Evolutionary conservation across 2,113 vertebrate species (phyloP).

Genomic region (Ovis canadensis): DNA sequence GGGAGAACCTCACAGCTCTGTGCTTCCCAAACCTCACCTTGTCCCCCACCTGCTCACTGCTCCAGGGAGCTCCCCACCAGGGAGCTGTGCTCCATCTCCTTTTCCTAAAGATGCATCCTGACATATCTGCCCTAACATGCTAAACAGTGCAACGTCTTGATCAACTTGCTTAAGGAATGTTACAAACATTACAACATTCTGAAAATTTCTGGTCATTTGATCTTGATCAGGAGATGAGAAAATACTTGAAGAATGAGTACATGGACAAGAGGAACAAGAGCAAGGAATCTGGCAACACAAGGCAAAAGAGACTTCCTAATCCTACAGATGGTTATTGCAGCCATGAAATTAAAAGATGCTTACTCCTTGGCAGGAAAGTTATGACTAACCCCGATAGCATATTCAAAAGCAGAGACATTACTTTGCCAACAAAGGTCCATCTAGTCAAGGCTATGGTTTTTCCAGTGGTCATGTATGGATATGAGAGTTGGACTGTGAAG

Average conservation of each 20-base stretch:
- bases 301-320: neutral
- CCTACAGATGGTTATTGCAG: neutral
- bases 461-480: no score
- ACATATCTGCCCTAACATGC: slow-evolving; percentile 93
- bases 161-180: slow-evolving; percentile 87
- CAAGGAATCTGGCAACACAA: neutral
- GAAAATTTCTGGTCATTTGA: neutral
- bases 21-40: slow-evolving; percentile 71
- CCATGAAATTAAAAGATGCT: no score
- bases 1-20: neutral
- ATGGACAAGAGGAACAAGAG: neutral
- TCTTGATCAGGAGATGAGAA: neutral
- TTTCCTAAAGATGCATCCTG: slow-evolving; percentile 90
- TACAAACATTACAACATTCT: slow-evolving; percentile 77
- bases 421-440: no score
- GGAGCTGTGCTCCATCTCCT: slow-evolving; percentile 68
- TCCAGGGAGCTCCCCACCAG: slow-evolving; percentile 82
- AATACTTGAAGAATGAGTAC: neutral
- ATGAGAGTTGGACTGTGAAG: no score
- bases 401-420: no score
- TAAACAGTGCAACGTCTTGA: slow-evolving; percentile 91
- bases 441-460: no score
- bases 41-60: slow-evolving; percentile 82
- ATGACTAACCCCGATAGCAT: no score
- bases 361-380: no score